Evolutionary conservation across 2,113 vertebrate genomes (phyloP).

Genomic region (Trichomycterus rosablanca): DNA sequence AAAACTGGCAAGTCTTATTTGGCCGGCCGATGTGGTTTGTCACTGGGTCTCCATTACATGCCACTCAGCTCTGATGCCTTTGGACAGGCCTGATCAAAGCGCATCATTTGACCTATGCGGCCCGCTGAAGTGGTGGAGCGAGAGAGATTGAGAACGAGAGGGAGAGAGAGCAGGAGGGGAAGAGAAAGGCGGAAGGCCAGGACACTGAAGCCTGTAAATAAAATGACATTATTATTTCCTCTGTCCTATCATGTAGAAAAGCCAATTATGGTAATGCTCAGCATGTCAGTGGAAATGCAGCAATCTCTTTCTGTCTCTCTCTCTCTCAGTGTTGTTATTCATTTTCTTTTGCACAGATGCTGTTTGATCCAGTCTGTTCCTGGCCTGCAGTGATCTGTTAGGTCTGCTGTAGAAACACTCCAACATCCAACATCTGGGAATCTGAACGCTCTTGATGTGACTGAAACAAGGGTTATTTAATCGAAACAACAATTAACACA

Average conservation of each 20-base stretch:
- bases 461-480: not conserved
- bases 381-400: constrained; percentile 51
- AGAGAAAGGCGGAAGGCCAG: constrained; percentile 70
- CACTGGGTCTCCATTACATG: constrained; percentile 98
- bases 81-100: constrained; percentile 99
- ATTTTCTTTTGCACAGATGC: constrained; percentile 59
- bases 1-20: constrained; percentile 99
- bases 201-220: constrained; percentile 99
- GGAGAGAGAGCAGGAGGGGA: constrained; percentile 33
- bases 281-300: constrained; percentile 98
- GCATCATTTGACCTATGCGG: constrained; percentile 99
- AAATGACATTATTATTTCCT: constrained; percentile 99
- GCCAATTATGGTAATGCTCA: constrained; percentile 99
- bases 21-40: constrained; percentile 99
- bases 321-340: constrained; percentile 51
- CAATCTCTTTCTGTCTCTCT: constrained; percentile 67
- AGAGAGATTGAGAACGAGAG: constrained; percentile 24
- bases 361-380: constrained; percentile 65
- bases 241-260: constrained; percentile 99
- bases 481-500: not conserved
- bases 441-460: not conserved
- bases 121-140: constrained; percentile 83
- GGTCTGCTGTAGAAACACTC: constrained; percentile 27
- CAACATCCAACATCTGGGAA: not conserved
- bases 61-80: constrained; percentile 99